Conservation (phyloP, 2,888 invertebrate genomes). For the Caenorhabditis sp. region DNA sequence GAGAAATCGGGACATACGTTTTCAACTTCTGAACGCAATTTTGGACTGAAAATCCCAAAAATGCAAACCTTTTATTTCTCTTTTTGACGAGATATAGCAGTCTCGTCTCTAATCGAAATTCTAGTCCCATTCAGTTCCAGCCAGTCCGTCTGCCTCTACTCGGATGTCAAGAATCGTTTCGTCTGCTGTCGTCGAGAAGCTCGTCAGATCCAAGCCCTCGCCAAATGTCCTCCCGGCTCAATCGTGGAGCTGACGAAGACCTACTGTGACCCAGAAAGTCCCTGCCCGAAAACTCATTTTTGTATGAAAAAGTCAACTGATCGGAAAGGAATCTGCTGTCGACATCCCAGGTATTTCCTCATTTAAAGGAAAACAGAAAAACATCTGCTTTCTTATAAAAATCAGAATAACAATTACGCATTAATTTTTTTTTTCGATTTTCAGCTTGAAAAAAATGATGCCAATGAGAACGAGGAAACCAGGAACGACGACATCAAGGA, state of each 20-base stretch:
- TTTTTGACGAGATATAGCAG: too few species aligned
- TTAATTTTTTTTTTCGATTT: background rate
- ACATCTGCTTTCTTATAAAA: background rate
- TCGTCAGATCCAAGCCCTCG: slow-evolving; percentile 60
- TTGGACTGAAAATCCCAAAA: too few species aligned
- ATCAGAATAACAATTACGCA: slow-evolving; percentile 3
- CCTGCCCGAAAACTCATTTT: slow-evolving; percentile 68
- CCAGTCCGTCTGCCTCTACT: slow-evolving; percentile 73
- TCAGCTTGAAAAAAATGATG: slow-evolving; percentile 48
- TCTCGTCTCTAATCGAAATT: too few species aligned
- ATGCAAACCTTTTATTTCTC: too few species aligned
- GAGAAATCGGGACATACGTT: too few species aligned
- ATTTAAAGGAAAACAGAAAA: background rate
- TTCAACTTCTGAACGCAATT: too few species aligned
- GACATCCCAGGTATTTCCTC: slow-evolving; percentile 63
- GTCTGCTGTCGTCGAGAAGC: slow-evolving; percentile 78
- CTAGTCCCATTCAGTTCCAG: too few species aligned
- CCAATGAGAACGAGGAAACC: slow-evolving; percentile 23
- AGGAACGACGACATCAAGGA: slow-evolving; percentile 13
- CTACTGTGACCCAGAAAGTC: slow-evolving; percentile 67
- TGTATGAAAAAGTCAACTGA: slow-evolving; percentile 70
- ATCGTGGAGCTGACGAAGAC: slow-evolving; percentile 52
- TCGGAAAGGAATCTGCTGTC: slow-evolving; percentile 70
- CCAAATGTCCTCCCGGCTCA: slow-evolving; percentile 67
- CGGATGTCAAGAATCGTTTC: slow-evolving; percentile 75